Base-by-base conservation (phyloP, 2,113 vertebrate species). In the Serranochromis macrocephalus region DNA sequence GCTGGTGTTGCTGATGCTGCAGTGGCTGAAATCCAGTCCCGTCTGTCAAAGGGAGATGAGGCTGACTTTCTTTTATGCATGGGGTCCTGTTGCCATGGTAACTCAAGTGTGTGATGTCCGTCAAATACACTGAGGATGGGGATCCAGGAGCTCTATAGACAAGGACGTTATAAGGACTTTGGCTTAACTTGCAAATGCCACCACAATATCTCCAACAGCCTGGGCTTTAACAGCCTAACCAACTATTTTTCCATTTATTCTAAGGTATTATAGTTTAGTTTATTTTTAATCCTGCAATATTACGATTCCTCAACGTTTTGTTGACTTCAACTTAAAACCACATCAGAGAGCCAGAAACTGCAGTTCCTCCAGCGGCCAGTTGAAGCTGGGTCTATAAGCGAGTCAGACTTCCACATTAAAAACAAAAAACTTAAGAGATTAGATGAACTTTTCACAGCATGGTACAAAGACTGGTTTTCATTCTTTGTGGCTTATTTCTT, bases 1-100 rank as follows among this genome's bases (percentile, higher is more conserved):
- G 6, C 17, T 13, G 68, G 4, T 16, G 47, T 3, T n/a, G 33
- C 2, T 33, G 26, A 0, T 29, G 68, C 71, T 24, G 54, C 7
- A 51, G 38, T 2, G 3, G 36, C 4, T 9, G 17, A 55, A 82
- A 55, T 75, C 81, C 58, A 4, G 36, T 79, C 61, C 31, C 2
- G 13, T 31, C 36, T 61, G 19, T 6, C 16, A 10, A 5, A 29
- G 7, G 1, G n/a, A 73, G 24, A 10, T 6, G 51, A 42, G 16
- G 26, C 29, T 31, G 38, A 47, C 78, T 73, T 81, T 47, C 33
- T 86, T 92, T 79, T 91, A 93, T 90, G 21, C 49, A 7, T 7
- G 6, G 24, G 5, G 51, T 5, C 5, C 38, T 7, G 83, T 94
- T 42, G 2, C 89, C 87, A 90, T 88, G 92, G 88, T 45, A 88